Conservation (phyloP, 2,113 vertebrate species). For the Stigmatopora nigra region DNA sequence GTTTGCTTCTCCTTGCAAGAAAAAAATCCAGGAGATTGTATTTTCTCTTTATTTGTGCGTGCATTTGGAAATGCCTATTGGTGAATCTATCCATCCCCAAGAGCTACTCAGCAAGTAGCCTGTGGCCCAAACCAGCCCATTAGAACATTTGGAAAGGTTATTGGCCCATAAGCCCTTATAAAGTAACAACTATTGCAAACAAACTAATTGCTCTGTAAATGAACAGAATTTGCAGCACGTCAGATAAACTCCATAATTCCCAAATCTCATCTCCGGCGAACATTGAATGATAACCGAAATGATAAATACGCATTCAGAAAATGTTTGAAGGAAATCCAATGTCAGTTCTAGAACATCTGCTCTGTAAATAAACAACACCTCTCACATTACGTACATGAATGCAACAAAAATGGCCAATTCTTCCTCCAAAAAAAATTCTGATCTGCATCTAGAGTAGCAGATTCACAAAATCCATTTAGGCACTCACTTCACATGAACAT, state of each 20-base stretch:
- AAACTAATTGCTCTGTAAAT: neutral
- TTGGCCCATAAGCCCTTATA: neutral
- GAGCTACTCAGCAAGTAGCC: neutral
- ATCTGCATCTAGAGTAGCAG: neutral
- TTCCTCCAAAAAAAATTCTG: neutral
- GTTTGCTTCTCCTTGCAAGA: too few species aligned
- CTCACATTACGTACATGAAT: neutral
- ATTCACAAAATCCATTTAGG: neutral
- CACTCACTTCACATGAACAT: neutral
- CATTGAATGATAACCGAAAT: neutral
- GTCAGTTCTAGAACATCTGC: neutral
- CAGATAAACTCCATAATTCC: neutral
- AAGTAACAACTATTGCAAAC: neutral
- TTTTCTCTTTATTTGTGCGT: too few species aligned
- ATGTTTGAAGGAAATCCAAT: neutral
- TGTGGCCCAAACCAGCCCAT: neutral
- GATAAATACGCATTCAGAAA: neutral
- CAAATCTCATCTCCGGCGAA: neutral
- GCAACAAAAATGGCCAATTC: neutral
- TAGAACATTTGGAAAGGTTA: neutral
- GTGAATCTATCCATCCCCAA: too few species aligned
- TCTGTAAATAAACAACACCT: neutral
- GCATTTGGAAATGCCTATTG: too few species aligned
- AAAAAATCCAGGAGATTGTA: too few species aligned
- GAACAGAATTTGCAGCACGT: neutral